Percentiles rank a stretch among this genome's conserved stretches.
These are phyloP conservation scores for Heterotilapia buettikoferi DNA, from an alignment of 2,113 vertebrate genomes.

Conservation along the genomic window DNA sequence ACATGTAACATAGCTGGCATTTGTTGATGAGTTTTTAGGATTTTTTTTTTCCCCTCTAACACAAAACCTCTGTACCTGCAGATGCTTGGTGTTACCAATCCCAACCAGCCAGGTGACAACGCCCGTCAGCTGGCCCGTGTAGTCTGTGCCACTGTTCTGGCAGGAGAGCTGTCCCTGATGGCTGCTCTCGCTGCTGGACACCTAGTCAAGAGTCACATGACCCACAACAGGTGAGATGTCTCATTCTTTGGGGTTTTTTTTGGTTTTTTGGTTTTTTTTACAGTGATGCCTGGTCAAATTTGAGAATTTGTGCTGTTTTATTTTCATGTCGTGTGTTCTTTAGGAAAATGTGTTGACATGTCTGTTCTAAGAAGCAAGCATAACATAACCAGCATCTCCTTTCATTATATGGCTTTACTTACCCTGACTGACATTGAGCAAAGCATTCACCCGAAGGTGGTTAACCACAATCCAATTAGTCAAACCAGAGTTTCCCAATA, in stretches of 20 bases:
- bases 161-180: slow-evolving; percentile 95
- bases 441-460: background rate
- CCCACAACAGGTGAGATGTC: slow-evolving; percentile 84
- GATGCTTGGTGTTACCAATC: slow-evolving; percentile 90
- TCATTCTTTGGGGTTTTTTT: background rate
- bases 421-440: background rate
- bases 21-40: background rate
- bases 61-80: slow-evolving; percentile 29
- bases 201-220: slow-evolving; percentile 95
- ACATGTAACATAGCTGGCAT: background rate
- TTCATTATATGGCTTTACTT: background rate
- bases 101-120: slow-evolving; percentile 83
- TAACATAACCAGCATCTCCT: background rate
- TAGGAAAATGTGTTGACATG: background rate
- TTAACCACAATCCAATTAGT: background rate
- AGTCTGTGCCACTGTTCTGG: slow-evolving; percentile 90
- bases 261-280: background rate
- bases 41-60: background rate
- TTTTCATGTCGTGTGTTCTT: background rate
- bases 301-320: background rate
- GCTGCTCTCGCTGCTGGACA: slow-evolving; percentile 91
- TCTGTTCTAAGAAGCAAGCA: background rate
- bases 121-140: slow-evolving; percentile 90
- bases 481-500: background rate
- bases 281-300: background rate